A percentile compares a stretch with the other conserved stretches of the same genome.
Conservation (phyloP, 2,113 vertebrate genomes). For the Limnothrissa miodon region DNA sequence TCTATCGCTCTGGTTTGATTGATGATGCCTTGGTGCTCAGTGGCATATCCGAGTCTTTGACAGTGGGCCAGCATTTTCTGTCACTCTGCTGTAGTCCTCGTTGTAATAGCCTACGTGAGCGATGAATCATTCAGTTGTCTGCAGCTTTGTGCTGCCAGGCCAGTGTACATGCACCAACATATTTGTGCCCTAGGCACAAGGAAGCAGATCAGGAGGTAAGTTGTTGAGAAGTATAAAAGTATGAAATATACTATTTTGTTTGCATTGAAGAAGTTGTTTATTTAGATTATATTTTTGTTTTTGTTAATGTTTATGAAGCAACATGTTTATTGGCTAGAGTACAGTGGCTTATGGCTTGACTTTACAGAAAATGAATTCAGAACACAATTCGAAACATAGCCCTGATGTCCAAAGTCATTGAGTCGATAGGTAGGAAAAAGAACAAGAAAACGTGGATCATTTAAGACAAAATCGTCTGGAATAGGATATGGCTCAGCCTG, state of each 20-base stretch:
- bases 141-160: neutral
- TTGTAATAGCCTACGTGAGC: neutral
- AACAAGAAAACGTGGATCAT: no score
- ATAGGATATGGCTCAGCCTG: neutral
- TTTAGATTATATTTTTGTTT: no score
- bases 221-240: no score
- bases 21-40: neutral
- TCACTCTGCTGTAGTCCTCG: neutral
- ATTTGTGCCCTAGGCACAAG: neutral
- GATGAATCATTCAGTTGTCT: neutral
- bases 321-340: no score
- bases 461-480: no score
- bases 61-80: neutral
- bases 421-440: no score
- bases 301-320: neutral
- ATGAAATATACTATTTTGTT: no score
- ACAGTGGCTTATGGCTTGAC: no score
- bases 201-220: neutral
- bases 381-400: no score
- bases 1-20: neutral
- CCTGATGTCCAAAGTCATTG: no score
- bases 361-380: no score
- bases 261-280: no score
- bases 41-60: neutral
- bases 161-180: neutral